These are phyloP conservation scores for Polymixis flavicincta DNA, from an alignment of 2,888 invertebrate genomes.

Conservation along the genomic window DNA sequence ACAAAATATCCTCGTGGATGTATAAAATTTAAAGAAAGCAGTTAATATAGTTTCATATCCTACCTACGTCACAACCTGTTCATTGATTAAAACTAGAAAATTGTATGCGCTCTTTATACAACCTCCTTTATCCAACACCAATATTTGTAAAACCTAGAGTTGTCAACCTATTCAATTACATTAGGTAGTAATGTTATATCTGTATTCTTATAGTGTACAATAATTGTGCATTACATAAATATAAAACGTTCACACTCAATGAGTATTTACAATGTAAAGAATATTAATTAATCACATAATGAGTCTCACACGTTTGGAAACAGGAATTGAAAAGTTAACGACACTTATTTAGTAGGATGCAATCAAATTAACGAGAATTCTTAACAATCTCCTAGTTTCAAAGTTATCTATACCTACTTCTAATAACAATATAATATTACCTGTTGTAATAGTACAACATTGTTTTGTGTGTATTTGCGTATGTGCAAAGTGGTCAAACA, in stretches of 20 bases:
- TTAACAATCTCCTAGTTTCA: background rate
- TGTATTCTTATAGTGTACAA: constrained; percentile 16
- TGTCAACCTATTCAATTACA: constrained; percentile 2
- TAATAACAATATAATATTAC: background rate
- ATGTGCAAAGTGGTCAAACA: background rate
- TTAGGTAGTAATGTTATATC: background rate
- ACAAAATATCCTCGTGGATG: constrained; percentile 28
- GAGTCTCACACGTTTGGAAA: constrained; percentile 1
- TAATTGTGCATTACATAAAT: constrained; percentile 15
- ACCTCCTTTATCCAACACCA: background rate
- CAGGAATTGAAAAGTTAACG: constrained; percentile 13
- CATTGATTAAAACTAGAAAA: constrained; percentile 23
- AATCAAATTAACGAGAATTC: constrained; percentile 1
- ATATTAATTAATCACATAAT: constrained; percentile 8
- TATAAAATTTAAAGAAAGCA: constrained; percentile 43
- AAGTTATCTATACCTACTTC: background rate
- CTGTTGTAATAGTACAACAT: background rate
- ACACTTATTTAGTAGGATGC: constrained; percentile 18
- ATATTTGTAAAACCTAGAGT: background rate
- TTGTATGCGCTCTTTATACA: background rate
- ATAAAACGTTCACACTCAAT: constrained; percentile 28
- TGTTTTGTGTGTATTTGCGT: constrained; percentile 14
- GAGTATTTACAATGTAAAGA: constrained; percentile 37
- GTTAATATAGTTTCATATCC: constrained; percentile 24
- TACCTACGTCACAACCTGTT: constrained; percentile 36